Evolutionary conservation across 2,113 vertebrate species (phyloP), one percentile per base, ranked within the genome.

Genomic region (Procavia capensis): DNA sequence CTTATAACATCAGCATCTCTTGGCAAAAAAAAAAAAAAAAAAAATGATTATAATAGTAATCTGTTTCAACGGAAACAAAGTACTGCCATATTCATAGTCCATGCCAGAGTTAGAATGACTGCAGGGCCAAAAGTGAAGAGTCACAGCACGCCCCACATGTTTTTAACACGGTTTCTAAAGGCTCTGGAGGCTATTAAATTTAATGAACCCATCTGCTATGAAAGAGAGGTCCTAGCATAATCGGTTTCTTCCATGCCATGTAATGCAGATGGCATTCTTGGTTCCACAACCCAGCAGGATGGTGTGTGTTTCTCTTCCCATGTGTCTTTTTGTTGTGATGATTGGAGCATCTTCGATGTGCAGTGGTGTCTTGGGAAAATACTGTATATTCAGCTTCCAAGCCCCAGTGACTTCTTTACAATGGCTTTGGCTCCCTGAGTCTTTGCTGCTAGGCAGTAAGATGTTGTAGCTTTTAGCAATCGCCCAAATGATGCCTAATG

Each of bases 181-280:
- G 98, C 98, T 99, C 99, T 98, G 98, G 98, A 99, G 98, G 98
- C 99, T 98, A 99, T 99, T 99, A 99, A 98, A 98, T 98, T 99
- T 99, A 99, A 99, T 99, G 98, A 98, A 98, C 98, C 99, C 99
- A 99, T 99, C 99, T 99, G 99, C 98, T 98, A 97, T 97, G 97
- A 98, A 98, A 98, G 97, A 98, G 97, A 98, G 98, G 98, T 98
- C 98, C 98, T 98, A 98, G 96, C 90, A 64, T 98, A 98, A 98
- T 99, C 98, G 97, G 98, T 98, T 99, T 98, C 98, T 97, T 97
- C 97, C 97, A 97, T 98, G 98, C 98, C 98, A 98, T 98, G 97
- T 97, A 98, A 98, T 97, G 97, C 98, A 99, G 98, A 99, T 98
- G 98, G 98, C 97, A 98, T 97, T 97, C 97, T 97, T 96, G 90